Conservation (phyloP, 2,113 vertebrate genomes). For the Brachyhypopomus gauderio region DNA sequence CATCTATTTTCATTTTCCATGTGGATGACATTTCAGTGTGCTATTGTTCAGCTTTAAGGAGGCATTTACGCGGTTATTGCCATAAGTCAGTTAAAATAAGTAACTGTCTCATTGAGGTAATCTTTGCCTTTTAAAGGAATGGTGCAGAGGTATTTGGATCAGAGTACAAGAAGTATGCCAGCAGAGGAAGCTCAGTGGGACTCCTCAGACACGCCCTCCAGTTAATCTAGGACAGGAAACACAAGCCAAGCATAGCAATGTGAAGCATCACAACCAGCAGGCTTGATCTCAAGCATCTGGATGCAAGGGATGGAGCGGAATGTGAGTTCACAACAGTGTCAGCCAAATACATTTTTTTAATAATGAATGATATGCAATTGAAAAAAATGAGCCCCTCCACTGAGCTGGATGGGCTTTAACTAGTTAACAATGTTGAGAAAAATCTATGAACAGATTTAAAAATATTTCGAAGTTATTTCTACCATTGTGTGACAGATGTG, state of each 20-base stretch:
- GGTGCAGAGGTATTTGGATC: conserved; percentile 8
- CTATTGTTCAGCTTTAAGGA: conserved; percentile 17
- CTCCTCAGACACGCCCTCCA: conserved; percentile 16
- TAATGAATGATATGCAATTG: too few relatives aligned
- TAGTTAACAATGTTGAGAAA: too few relatives aligned
- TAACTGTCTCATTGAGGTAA: conserved; percentile 11
- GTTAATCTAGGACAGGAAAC: background rate
- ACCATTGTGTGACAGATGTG: too few relatives aligned
- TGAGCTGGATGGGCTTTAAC: too few relatives aligned
- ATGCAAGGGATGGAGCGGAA: too few relatives aligned
- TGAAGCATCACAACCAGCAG: background rate
- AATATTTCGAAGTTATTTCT: too few relatives aligned
- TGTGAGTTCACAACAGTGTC: too few relatives aligned
- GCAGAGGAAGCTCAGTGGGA: background rate
- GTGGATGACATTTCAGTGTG: conserved; percentile 22
- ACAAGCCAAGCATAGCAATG: background rate
- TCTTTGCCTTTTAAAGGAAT: conserved; percentile 27
- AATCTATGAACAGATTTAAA: too few relatives aligned
- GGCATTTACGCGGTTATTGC: conserved; percentile 22
- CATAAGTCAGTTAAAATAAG: conserved; percentile 8
- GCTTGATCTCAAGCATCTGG: background rate
- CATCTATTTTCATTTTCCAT: too few relatives aligned
- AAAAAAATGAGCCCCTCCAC: too few relatives aligned
- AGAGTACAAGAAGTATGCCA: conserved; percentile 1
- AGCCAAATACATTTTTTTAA: too few relatives aligned